phyloP scores from a whole-genome alignment of 2,888 invertebrate species.

The Andrena bicolor region DNA sequence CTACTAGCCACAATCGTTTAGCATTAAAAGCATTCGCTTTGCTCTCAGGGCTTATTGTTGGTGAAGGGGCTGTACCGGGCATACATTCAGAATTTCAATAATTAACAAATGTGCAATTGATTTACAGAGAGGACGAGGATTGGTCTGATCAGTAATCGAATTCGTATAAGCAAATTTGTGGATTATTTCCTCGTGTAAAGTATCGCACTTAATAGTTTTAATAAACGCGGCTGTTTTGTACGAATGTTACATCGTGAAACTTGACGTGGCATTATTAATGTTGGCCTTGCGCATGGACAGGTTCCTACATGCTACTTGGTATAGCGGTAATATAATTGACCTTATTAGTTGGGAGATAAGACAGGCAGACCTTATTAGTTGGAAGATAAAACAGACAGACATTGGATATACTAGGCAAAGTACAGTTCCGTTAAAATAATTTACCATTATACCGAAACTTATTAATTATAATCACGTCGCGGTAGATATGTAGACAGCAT shows the following conservation, averaged over 20 bases:
- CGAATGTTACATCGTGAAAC: conserved; percentile 16
- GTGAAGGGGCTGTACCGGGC: conserved; percentile 58
- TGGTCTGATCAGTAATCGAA: conserved; percentile 72
- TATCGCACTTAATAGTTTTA: conserved; percentile 5
- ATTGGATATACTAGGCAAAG: not conserved
- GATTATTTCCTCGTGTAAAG: conserved; percentile 30
- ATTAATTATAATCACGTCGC: not conserved
- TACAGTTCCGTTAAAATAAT: conserved; percentile 7
- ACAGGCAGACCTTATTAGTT: not conserved
- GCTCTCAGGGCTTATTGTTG: conserved; percentile 59
- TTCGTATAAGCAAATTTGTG: conserved; percentile 45
- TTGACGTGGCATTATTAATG: conserved; percentile 33
- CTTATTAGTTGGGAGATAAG: not conserved
- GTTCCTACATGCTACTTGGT: conserved; percentile 31
- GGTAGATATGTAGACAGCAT: not conserved
- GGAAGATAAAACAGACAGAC: not conserved
- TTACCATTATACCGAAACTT: not conserved
- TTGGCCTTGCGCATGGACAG: conserved; percentile 34
- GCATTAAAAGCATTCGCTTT: conserved; percentile 54
- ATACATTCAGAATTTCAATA: conserved; percentile 20
- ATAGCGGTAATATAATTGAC: conserved; percentile 19
- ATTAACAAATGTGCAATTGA: conserved; percentile 65
- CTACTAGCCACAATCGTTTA: conserved; percentile 1
- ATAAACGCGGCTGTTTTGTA: conserved; percentile 12
- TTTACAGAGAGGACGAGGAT: conserved; percentile 77